Evolutionary conservation across 2,797 vertebrate species (phyloP).

Genomic region (Gila robusta): DNA sequence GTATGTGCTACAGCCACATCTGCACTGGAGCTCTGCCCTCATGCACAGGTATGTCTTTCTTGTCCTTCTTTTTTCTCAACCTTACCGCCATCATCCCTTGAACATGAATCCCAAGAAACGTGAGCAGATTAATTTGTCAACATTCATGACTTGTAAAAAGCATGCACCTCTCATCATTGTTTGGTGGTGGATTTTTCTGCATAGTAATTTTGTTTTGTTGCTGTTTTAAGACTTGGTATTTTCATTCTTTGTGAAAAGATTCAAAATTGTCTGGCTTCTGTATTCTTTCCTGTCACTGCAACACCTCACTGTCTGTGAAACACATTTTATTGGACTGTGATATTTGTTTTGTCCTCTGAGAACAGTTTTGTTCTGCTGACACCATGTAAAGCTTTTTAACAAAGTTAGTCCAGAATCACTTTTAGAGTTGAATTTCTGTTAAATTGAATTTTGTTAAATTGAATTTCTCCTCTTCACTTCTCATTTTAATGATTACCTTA

Average conservation of each 20-base stretch:
- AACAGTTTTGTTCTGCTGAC: background rate
- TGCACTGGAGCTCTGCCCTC: slow-evolving; percentile 80
- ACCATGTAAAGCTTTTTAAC: background rate
- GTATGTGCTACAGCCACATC: slow-evolving; percentile 78
- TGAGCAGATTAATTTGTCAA: slow-evolving; percentile 45
- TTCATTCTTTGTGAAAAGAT: background rate
- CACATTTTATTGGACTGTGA: background rate
- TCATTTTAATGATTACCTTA: background rate
- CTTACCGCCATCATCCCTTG: background rate
- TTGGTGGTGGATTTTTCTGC: background rate
- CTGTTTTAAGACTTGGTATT: background rate
- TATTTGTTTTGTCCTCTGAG: background rate
- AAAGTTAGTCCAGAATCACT: background rate
- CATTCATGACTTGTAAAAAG: background rate
- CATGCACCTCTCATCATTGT: background rate
- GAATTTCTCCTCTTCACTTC: background rate
- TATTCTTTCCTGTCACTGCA: background rate
- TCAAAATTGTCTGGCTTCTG: background rate
- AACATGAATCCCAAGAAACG: slow-evolving; percentile 42
- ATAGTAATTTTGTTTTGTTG: background rate
- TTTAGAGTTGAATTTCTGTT: background rate
- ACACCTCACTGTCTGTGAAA: background rate
- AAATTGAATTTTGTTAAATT: too few species aligned
- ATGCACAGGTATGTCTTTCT: slow-evolving; percentile 80
- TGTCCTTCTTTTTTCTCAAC: slow-evolving; percentile 61